phyloP scores from a whole-genome alignment of 2,888 invertebrate species.

The Phlogophora meticulosa region DNA sequence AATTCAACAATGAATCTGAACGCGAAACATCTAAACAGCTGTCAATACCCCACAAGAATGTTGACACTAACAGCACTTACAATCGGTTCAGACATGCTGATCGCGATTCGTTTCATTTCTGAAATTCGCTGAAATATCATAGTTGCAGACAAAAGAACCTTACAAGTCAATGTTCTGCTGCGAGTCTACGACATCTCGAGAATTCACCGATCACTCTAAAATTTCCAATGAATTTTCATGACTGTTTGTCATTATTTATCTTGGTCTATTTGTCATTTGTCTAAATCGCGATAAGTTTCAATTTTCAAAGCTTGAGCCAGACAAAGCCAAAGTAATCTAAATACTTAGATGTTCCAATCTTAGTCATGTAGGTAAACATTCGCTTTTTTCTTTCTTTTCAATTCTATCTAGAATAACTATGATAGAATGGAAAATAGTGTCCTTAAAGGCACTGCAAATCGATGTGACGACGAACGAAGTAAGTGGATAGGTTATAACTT shows the following conservation, averaged over 20 bases:
- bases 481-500: background rate
- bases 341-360: background rate
- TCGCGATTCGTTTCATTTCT: too few species aligned
- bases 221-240: background rate
- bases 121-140: too few species aligned
- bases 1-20: too few species aligned
- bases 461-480: background rate
- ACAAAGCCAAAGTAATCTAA: slow-evolving; percentile 7
- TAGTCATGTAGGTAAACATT: background rate
- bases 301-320: background rate
- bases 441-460: background rate
- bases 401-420: background rate
- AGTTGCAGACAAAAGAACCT: too few species aligned
- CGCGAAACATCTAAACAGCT: too few species aligned
- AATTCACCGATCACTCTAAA: background rate
- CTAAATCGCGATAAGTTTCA: background rate
- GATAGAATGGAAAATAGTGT: slow-evolving; percentile 3
- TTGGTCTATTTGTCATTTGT: slow-evolving; percentile 14
- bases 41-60: too few species aligned
- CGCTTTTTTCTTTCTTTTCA: background rate
- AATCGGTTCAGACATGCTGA: too few species aligned
- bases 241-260: slow-evolving; percentile 27
- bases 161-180: too few species aligned
- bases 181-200: too few species aligned
- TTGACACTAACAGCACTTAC: too few species aligned